Percentiles rank a stretch among this genome's conserved stretches.
Evolutionary conservation across 1,140 invertebrate species (phyloP).

Genomic region (Chrysopa pallens): DNA sequence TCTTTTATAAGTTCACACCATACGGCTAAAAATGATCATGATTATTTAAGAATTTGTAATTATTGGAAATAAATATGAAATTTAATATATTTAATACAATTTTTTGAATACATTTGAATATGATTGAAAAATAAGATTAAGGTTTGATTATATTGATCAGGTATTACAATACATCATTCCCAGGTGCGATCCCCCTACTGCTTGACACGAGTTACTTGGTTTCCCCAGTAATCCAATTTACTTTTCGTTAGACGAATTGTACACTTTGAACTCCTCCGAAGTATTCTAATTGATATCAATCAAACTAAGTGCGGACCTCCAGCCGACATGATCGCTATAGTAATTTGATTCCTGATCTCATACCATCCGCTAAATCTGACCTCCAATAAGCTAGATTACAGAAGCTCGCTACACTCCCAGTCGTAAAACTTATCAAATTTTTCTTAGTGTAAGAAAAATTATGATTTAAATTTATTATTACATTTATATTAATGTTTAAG

Average conservation of each 20-base stretch:
- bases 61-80: no score
- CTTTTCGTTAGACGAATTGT: constrained; percentile 83
- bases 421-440: constrained; percentile 22
- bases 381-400: constrained; percentile 89
- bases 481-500: no score
- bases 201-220: constrained; percentile 82
- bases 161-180: constrained; percentile 65
- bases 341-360: constrained; percentile 65
- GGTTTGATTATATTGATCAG: constrained; percentile 67
- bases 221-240: constrained; percentile 85
- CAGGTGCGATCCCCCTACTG: constrained; percentile 90
- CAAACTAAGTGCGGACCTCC: constrained; percentile 66
- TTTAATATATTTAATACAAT: no score
- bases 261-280: constrained; percentile 50
- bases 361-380: constrained; percentile 68
- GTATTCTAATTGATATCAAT: constrained; percentile 75
- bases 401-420: constrained; percentile 75
- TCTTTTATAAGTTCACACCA: no score
- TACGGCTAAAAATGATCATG: no score
- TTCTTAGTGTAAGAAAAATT: no score
- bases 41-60: no score
- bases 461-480: no score
- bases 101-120: constrained; percentile 1
- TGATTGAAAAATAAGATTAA: background rate
- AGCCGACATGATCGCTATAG: constrained; percentile 36